phyloP scores from a whole-genome alignment of 2,113 vertebrate species.

The Actenoides lindsayi region DNA sequence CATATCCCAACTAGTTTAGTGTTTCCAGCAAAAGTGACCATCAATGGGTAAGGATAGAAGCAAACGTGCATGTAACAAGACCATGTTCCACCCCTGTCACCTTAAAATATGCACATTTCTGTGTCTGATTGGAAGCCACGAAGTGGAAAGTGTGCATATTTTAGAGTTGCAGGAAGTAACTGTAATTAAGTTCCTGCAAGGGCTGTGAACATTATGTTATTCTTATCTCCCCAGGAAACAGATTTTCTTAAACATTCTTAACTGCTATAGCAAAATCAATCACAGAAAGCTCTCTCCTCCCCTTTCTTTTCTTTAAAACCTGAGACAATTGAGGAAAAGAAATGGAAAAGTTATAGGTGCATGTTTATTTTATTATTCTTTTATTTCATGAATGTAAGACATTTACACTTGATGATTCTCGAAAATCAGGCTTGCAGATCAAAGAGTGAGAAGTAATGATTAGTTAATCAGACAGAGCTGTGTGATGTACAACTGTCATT shows the following conservation, averaged over 20 bases:
- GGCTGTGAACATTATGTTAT: neutral
- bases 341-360: neutral
- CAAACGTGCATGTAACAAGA: neutral
- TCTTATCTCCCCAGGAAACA: constrained; percentile 25
- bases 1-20: neutral
- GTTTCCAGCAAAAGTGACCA: neutral
- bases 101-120: constrained; percentile 23
- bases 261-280: neutral
- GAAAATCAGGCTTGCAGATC: neutral
- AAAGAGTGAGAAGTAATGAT: neutral
- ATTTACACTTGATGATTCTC: neutral
- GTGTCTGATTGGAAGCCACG: neutral
- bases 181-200: constrained; percentile 48
- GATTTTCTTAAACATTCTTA: constrained; percentile 24
- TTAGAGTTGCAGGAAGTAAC: constrained; percentile 28
- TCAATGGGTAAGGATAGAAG: neutral
- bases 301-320: neutral
- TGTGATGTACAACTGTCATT: neutral
- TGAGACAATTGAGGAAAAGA: neutral
- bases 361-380: neutral
- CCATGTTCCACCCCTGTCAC: neutral
- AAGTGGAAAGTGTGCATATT: constrained; percentile 14
- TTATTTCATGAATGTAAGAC: neutral
- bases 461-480: neutral
- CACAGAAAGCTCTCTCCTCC: neutral